A percentile compares a stretch with the other conserved stretches of the same genome.
Evolutionary conservation across 2,888 invertebrate species (phyloP).

Genomic region (Aspidiotus destructor): DNA sequence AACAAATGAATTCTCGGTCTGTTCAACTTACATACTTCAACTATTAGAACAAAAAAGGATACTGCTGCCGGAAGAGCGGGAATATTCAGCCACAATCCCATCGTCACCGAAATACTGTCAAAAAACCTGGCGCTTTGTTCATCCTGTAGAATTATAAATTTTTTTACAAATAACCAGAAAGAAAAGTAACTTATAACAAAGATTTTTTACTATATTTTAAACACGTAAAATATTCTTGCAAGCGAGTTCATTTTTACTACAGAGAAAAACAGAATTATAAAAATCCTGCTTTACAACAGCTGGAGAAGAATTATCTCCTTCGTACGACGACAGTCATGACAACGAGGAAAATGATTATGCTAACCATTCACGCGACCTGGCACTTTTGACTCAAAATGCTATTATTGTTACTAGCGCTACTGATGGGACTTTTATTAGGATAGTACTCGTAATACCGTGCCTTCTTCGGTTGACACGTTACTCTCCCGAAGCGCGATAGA

Average conservation of each 20-base stretch:
- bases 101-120: slow-evolving; percentile 81
- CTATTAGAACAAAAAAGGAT: slow-evolving; percentile 50
- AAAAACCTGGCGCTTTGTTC: slow-evolving; percentile 47
- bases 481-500: slow-evolving; percentile 21
- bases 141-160: slow-evolving; percentile 5
- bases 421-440: no score
- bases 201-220: not conserved
- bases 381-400: slow-evolving; percentile 4
- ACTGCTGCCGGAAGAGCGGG: slow-evolving; percentile 83
- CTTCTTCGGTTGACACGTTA: slow-evolving; percentile 17
- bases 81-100: slow-evolving; percentile 85
- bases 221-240: no score
- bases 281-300: not conserved
- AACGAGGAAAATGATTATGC: no score
- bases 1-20: no score
- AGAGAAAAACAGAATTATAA: not conserved
- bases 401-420: no score
- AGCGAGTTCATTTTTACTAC: no score
- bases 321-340: no score
- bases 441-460: slow-evolving; percentile 6
- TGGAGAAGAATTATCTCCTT: no score
- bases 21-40: no score
- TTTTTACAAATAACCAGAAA: not conserved
- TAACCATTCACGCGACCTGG: not conserved
- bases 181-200: slow-evolving; percentile 7